Percentiles rank a stretch among this genome's conserved stretches.
phyloP scores from a whole-genome alignment of 2,797 vertebrate genomes.

The Paguma larvata region DNA sequence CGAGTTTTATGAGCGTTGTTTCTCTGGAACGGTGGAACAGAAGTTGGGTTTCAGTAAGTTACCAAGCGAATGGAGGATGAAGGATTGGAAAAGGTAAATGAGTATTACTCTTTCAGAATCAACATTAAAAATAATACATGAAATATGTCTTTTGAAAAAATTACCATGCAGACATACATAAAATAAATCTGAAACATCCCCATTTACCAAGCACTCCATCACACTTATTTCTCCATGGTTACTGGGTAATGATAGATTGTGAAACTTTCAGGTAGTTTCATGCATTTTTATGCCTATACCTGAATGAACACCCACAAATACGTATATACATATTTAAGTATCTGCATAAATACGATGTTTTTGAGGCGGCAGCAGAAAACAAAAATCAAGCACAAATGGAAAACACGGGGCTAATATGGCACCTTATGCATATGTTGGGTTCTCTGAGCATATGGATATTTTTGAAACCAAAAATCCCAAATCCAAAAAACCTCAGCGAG shows the following conservation, averaged over 20 bases:
- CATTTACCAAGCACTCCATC: background rate
- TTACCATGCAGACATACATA: background rate
- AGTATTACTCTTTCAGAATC: background rate
- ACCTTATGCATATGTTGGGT: background rate
- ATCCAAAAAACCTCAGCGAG: background rate
- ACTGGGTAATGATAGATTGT: background rate
- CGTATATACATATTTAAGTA: background rate
- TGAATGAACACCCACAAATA: background rate
- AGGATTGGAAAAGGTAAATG: background rate
- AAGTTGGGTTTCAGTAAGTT: background rate
- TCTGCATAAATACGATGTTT: background rate
- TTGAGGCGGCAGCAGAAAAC: background rate
- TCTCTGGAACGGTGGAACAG: background rate
- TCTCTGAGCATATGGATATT: background rate
- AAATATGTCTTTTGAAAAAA: background rate
- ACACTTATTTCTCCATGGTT: background rate
- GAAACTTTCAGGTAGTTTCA: background rate
- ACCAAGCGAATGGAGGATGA: background rate
- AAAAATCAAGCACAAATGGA: background rate
- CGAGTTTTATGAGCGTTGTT: background rate
- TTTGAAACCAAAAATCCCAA: background rate
- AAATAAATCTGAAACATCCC: slow-evolving; percentile 25
- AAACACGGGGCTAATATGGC: background rate
- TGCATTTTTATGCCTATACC: background rate
- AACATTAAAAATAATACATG: background rate